Evolutionary conservation across 2,113 vertebrate genomes (phyloP), one percentile per base, ranked within the genome.

Genomic region (Rhegmatorhina hoffmannsi): DNA sequence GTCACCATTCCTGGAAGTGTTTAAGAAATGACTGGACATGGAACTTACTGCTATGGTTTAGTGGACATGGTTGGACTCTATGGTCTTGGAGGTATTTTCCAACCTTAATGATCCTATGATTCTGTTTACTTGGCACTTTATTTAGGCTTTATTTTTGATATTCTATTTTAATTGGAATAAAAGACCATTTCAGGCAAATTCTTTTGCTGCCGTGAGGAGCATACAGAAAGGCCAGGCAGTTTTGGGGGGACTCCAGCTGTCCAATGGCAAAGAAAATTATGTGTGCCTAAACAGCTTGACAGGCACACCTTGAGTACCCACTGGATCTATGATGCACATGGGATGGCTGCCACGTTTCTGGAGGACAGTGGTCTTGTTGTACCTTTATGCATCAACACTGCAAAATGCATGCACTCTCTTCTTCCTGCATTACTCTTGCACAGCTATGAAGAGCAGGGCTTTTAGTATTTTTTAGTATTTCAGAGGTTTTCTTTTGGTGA

Each of bases 341-440:
- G 46, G 21, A 73, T 25, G 18, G 31, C 28, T 64, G 49, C 12
- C 25, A n/a, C 5, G 3, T 50, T 89, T 77, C 40, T 73, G 20
- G 20, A 29, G 18, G 49, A 83, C 21, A 15, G 14, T 9, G 26
- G 49, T 33, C 44, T 76, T 50, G 17, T 50, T 82, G 49, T 17
- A 53, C 14, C 28, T 31, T 12, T 0, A 0, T 3, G 1, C 33
- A 64, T 9, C 33, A 47, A 3, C 3, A 4, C 46, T 47, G 63
- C 33, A 52, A 38, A 43, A 46, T 0, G 0, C 25, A 29, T 1
- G 6, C 31, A 62, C 38, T 29, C 26, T 75, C 29, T 79, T 67
- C 40, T 63, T 68, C 29, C 21, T 2, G 9, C 19, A 26, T 29
- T 40, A 46, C 14, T 44, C 11, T 72, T 72, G 26, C 13, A 55